These are phyloP conservation scores for Calameuta pallipes DNA, from an alignment of 2,888 invertebrate species.

Conservation along the genomic window DNA sequence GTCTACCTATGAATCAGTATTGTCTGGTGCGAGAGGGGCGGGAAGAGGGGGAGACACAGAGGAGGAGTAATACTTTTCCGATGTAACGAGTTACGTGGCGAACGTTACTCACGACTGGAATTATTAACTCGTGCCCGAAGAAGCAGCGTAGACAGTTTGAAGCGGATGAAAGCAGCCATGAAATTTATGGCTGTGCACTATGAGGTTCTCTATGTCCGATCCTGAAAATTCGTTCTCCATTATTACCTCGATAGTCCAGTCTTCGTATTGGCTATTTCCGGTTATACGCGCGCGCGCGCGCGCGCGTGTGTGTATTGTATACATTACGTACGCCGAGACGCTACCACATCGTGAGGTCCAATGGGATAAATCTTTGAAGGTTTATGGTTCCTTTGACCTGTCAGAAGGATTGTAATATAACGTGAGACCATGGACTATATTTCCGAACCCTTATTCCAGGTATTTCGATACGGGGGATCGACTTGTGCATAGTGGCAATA, in stretches of 20 bases:
- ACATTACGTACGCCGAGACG: neutral
- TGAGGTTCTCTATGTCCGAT: neutral
- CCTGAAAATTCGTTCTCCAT: neutral
- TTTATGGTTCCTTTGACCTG: neutral
- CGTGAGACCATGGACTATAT: neutral
- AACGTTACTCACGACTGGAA: slow-evolving; percentile 1
- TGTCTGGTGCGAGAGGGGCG: neutral
- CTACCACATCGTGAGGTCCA: neutral
- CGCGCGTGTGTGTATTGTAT: neutral
- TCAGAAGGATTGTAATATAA: neutral
- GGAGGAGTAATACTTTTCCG: neutral
- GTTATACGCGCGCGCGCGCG: neutral
- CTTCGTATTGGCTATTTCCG: neutral
- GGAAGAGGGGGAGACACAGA: slow-evolving; percentile 15
- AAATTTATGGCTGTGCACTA: neutral
- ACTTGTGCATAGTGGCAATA: neutral
- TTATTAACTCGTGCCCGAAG: neutral
- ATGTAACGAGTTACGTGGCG: slow-evolving; percentile 7
- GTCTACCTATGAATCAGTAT: neutral
- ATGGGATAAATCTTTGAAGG: neutral
- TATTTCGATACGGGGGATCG: neutral
- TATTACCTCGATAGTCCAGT: neutral
- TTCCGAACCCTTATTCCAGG: neutral
- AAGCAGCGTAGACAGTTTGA: neutral
- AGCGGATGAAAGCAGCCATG: neutral